phyloP scores from a whole-genome alignment of 2,113 vertebrate genomes.

The Zonotrichia leucophrys region DNA sequence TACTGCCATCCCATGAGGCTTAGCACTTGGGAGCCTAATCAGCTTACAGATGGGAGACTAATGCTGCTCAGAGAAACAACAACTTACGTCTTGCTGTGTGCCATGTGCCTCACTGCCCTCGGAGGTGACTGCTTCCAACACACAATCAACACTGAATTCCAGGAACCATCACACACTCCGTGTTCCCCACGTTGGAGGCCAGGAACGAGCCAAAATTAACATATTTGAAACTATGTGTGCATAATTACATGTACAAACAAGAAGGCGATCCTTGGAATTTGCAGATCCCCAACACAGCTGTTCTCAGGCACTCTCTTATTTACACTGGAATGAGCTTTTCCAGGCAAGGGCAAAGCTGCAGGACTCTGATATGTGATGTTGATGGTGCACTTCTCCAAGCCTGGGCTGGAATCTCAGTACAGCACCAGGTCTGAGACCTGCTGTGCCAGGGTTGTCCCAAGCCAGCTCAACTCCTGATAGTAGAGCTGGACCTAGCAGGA shows the following conservation, averaged over 20 bases:
- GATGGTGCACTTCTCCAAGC: not conserved
- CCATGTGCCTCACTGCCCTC: rapidly evolving
- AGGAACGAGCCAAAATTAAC: not conserved
- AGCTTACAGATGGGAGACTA: not conserved
- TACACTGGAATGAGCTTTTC: not conserved
- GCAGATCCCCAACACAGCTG: not conserved
- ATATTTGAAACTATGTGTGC: not conserved
- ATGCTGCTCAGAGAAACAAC: not conserved
- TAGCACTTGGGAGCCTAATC: not conserved
- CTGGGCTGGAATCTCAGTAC: not conserved
- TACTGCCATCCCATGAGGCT: not conserved
- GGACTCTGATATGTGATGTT: not conserved
- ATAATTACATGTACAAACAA: not conserved
- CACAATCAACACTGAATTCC: not conserved
- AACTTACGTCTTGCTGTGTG: not conserved
- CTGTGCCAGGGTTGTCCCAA: not conserved
- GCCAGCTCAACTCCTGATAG: not conserved
- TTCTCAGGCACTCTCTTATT: not conserved
- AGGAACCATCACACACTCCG: not conserved
- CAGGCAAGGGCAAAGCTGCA: not conserved
- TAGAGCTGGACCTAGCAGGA: not conserved
- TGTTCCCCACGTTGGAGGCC: not conserved
- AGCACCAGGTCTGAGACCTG: not conserved
- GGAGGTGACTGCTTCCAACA: rapidly evolving
- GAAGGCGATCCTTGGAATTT: not conserved